Evolutionary conservation across 2,797 vertebrate genomes (phyloP).

Genomic region (Champsocephalus gunnari): DNA sequence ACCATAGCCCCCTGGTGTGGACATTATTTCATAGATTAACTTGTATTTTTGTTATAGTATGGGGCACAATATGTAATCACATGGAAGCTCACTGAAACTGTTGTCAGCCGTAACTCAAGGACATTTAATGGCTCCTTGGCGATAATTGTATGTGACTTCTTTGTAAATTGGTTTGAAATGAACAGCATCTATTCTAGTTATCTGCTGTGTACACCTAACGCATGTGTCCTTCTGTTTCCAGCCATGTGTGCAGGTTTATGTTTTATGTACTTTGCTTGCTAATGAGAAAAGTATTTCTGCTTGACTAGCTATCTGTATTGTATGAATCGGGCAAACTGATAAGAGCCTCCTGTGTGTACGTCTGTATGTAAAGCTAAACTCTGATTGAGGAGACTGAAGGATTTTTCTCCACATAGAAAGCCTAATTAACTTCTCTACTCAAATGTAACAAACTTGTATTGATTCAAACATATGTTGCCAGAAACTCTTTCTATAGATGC

Average conservation of each 20-base stretch:
- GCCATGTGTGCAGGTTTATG: slow-evolving; percentile 39
- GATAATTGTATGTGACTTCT: slow-evolving; percentile 49
- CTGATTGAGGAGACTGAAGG: neutral
- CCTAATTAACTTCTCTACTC: slow-evolving; percentile 35
- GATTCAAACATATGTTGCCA: neutral
- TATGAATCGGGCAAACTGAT: slow-evolving; percentile 22
- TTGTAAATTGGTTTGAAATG: slow-evolving; percentile 63
- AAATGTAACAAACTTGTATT: neutral
- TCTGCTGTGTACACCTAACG: slow-evolving; percentile 13
- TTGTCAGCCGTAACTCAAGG: slow-evolving; percentile 31
- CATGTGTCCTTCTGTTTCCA: slow-evolving; percentile 9
- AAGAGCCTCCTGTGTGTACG: neutral
- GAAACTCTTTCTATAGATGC: neutral
- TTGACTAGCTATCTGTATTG: slow-evolving; percentile 13
- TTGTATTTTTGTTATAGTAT: neutral
- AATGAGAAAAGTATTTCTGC: slow-evolving; percentile 42
- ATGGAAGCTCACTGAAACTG: neutral
- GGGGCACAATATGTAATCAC: slow-evolving; percentile 31
- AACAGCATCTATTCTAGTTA: slow-evolving; percentile 54
- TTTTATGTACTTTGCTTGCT: slow-evolving; percentile 23
- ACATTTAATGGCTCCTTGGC: slow-evolving; percentile 37
- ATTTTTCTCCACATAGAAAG: neutral
- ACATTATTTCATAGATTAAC: slow-evolving; percentile 2
- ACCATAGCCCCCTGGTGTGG: neutral
- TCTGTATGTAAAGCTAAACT: neutral